Base-by-base conservation (phyloP, 1,140 invertebrate genomes). In the Heterodera schachtii region DNA sequence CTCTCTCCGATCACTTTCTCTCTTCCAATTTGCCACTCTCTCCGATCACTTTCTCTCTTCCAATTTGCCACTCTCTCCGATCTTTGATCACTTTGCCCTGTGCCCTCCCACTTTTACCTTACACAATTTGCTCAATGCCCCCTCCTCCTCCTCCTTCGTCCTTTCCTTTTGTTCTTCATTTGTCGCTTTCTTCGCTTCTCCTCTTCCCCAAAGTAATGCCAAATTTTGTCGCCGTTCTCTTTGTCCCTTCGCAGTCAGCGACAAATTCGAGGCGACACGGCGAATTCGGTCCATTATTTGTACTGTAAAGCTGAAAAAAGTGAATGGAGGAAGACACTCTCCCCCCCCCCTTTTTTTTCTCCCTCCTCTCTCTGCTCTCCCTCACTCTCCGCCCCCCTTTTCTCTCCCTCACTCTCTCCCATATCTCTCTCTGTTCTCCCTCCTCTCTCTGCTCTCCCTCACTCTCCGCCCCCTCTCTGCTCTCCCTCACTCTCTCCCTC, bases 61-160 rank as follows among this genome's bases (percentile, higher is more conserved):
- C 52, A 52, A 52, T 11, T 70, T n/a, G 21, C 67, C n/a, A 31
- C 31, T 31, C 31, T 31, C 31, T 31, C 31, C 31, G 31, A 31
- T 31, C 31, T 31, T 1, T 1, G 31, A 31, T 31, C 31, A 31
- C 31, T 31, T 31, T 31, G 31, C 31, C 31, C 31, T 31, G 31
- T 31, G 31, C 31, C 31, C 31, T 31, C 31, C 31, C 31, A 31
- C 31, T 31, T 31, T 31, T 46, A 71, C 69, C 19, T 71, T 71
- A 7, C 69, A 71, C 41, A 71, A 46, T 71, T 71, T 71, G 69
- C 69, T 46, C 69, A 71, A 41, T 16, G 69, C 69, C 21, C 69
- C 69, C 6, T 71, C 44, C 9, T 11, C 19, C 7, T n/a, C 69
- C 5, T 46, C 31, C 19, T 71, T 71, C 9, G 57, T 64, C 5